Evolutionary conservation across 2,797 vertebrate genomes (phyloP), one percentile per base, ranked within the genome.

Genomic region (Enteromius viviparus): DNA sequence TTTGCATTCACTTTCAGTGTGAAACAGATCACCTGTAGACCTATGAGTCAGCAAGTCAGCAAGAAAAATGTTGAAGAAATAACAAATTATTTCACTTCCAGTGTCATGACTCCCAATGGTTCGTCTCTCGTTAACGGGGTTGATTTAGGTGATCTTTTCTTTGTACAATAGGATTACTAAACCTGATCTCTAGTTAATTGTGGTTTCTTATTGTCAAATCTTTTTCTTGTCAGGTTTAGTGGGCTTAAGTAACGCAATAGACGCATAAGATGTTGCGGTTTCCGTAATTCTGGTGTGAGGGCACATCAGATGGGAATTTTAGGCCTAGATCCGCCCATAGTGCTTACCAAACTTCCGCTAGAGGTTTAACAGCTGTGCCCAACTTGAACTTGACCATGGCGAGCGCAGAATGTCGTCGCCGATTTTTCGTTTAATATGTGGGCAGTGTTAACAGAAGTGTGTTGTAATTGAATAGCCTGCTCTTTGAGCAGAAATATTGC

Each of bases 351-450:
- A 58, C 62, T 53, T 83, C 70, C 49, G 14, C 70, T 78, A 11
- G 14, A 82, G 76, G 85, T 93, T 93, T 94, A 93, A 93, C 91
- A 93, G 94, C 92, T 86, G 85, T 90, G 90, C 78, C 87, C 89
- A 94, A 94, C 93, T 94, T 94, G 94, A 94, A 94, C 94, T 94
- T 94, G 94, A 94, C 93, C 93, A 92, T 94, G 92, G 91, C 91
- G 88, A 90, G 89, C 89, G 90, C 89, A 92, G 86, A 90, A 81
- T 17, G 78, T 85, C 51, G 19, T 62, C 37, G 19, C 88, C 11
- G 14, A 64, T 64, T 17, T 40, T 51, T 15, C 4, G 47, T 66
- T 78, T 8, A 53, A n/a, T 23, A 23, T 15, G 21, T 53, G 5
- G 5, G 2, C 3, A 55, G 1, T 45, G 2, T 45, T 45, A 12